Conservation (phyloP, 2,797 vertebrate genomes). For the Micropoecilia bifurca region DNA sequence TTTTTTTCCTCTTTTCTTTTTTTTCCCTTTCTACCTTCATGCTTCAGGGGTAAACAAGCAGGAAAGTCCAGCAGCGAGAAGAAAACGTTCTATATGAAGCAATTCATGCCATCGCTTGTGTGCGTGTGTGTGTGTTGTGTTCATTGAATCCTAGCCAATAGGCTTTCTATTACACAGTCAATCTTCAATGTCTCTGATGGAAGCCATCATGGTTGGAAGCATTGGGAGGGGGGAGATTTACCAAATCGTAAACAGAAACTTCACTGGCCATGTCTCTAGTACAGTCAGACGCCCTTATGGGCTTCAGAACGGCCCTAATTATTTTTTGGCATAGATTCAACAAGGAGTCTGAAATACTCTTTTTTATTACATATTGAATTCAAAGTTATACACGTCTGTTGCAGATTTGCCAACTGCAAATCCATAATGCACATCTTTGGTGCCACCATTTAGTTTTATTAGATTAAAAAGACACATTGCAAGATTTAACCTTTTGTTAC, state of each 20-base stretch:
- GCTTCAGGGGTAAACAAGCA: slow-evolving; percentile 81
- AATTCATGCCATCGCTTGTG: slow-evolving; percentile 41
- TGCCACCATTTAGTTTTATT: neutral
- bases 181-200: slow-evolving; percentile 48
- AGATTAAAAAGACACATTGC: too few relatives aligned
- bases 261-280: neutral
- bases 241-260: slow-evolving; percentile 1
- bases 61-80: slow-evolving; percentile 61
- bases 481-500: too few relatives aligned
- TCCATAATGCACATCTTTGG: neutral
- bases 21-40: slow-evolving; percentile 28
- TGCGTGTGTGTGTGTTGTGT: slow-evolving; percentile 46
- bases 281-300: neutral
- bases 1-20: neutral
- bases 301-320: neutral
- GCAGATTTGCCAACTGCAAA: neutral
- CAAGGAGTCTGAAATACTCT: neutral
- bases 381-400: neutral
- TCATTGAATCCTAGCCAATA: slow-evolving; percentile 57
- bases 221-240: slow-evolving; percentile 21
- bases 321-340: neutral
- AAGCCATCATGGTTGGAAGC: slow-evolving; percentile 44
- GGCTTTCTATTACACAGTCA: slow-evolving; percentile 50
- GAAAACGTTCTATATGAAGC: slow-evolving; percentile 73
- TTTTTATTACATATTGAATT: neutral